Evolutionary conservation across 2,113 vertebrate genomes (phyloP), one percentile per base, ranked within the genome.

Genomic region (Anguilla japonica): DNA sequence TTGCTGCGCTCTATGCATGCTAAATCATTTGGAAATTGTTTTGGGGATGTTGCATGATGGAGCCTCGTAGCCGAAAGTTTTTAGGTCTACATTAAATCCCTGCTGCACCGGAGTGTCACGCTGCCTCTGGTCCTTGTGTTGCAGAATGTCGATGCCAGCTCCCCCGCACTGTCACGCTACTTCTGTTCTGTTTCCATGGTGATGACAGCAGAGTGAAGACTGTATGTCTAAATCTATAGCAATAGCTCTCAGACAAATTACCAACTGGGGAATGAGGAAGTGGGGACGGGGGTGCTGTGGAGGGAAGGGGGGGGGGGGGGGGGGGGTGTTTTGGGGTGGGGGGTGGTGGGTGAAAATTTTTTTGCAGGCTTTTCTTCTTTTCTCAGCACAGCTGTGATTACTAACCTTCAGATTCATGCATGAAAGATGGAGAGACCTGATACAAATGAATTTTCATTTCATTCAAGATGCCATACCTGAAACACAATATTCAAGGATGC

Each of bases 161-260:
- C 84, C 88, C 86, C 89, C 84, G 79, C 50, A 89, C 87, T 81
- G 87, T 60, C 87, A 90, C 87, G 86, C 88, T 93, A 90, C 89
- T 93, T 87, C 90, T 88, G 90, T 93, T 91, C 93, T 92, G 95
- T 96, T 95, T 93, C 95, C 94, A 96, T 96, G 94, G 95, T 93
- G 92, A 96, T 94, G 92, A 92, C 91, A 93, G 91, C 88, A 92
- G 92, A 93, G 91, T 93, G 93, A 92, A 83, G 90, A 88, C 90
- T 91, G 92, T 91, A 93, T 89, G 90, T 94, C 89, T 89, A 91
- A 92, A 89, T 92, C 91, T 92, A 91, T 91, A 87, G 90, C 92
- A 87, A 89, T 84, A 87, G 84, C 87, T 87, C 83, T 89, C 14
- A 84, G 56, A 88, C 71, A 82, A 85, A 56, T 67, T 83, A 85